A percentile compares a stretch with the other conserved stretches of the same genome.
phyloP scores from a whole-genome alignment of 2,113 vertebrate genomes.

The Epinephelus fuscoguttatus region DNA sequence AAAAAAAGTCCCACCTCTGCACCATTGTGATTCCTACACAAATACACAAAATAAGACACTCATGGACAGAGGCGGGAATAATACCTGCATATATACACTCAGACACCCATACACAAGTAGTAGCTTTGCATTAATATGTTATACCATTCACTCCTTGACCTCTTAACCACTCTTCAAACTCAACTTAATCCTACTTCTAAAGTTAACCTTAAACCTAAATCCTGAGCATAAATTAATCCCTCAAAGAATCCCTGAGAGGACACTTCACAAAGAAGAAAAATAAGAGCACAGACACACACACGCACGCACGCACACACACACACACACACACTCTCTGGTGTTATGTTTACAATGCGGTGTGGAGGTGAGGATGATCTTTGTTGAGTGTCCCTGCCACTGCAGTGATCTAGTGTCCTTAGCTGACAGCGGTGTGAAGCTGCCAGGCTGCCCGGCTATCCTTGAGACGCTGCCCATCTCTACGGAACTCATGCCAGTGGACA shows the following conservation, averaged over 20 bases:
- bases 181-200: slow-evolving; percentile 62
- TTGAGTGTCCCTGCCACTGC: slow-evolving; percentile 49
- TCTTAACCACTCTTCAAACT: slow-evolving; percentile 48
- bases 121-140: neutral
- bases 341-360: slow-evolving; percentile 50
- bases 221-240: slow-evolving; percentile 52
- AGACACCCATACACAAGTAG: neutral
- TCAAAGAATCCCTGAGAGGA: slow-evolving; percentile 48
- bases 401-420: slow-evolving; percentile 61
- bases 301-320: neutral
- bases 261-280: slow-evolving; percentile 23
- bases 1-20: neutral
- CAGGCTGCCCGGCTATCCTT: slow-evolving; percentile 56
- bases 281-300: slow-evolving; percentile 9
- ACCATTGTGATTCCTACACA: slow-evolving; percentile 13
- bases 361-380: slow-evolving; percentile 60
- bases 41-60: slow-evolving; percentile 17
- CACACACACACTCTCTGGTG: slow-evolving; percentile 7
- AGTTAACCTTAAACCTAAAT: slow-evolving; percentile 65
- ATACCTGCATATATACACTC: neutral
- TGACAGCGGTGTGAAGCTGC: slow-evolving; percentile 53
- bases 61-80: neutral
- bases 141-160: slow-evolving; percentile 56
- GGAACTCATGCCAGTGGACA: slow-evolving; percentile 70
- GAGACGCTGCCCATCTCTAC: slow-evolving; percentile 64